These are phyloP conservation scores for Heliconius aoede DNA, from an alignment of 2,888 invertebrate species.

Conservation along the genomic window DNA sequence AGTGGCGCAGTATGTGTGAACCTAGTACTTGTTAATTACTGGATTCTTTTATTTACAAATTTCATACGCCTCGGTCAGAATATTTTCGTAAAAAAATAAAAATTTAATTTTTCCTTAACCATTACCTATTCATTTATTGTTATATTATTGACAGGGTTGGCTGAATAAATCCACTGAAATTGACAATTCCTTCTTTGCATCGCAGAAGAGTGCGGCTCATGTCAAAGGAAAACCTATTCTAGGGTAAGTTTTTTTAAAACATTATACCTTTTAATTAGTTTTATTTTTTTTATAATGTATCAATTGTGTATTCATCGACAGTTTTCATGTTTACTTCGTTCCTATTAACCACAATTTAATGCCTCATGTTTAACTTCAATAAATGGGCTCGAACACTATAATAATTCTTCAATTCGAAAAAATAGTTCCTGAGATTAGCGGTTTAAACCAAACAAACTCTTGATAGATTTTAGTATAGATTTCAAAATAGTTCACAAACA, in stretches of 20 bases:
- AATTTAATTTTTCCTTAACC: neutral
- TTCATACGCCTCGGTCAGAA: too few species aligned
- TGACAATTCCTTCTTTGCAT: conserved; percentile 85
- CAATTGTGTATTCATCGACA: too few species aligned
- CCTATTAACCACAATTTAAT: too few species aligned
- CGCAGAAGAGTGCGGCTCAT: conserved; percentile 76
- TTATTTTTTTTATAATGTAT: neutral
- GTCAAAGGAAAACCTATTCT: conserved; percentile 77
- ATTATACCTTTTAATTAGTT: neutral
- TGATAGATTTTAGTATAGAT: neutral
- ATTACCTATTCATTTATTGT: neutral
- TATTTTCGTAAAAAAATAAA: neutral
- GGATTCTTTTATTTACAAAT: too few species aligned
- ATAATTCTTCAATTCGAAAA: too few species aligned
- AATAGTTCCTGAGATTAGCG: too few species aligned
- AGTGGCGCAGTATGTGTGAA: too few species aligned
- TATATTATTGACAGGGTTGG: conserved; percentile 66
- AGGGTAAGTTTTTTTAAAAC: conserved; percentile 58
- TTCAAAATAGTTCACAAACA: neutral
- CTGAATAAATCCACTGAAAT: conserved; percentile 79
- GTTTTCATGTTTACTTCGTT: too few species aligned
- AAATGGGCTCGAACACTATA: too few species aligned
- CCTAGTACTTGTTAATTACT: too few species aligned
- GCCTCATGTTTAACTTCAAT: too few species aligned
- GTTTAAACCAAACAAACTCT: too few species aligned